Evolutionary conservation across 2,113 vertebrate genomes (phyloP).

Genomic region (Morone saxatilis): DNA sequence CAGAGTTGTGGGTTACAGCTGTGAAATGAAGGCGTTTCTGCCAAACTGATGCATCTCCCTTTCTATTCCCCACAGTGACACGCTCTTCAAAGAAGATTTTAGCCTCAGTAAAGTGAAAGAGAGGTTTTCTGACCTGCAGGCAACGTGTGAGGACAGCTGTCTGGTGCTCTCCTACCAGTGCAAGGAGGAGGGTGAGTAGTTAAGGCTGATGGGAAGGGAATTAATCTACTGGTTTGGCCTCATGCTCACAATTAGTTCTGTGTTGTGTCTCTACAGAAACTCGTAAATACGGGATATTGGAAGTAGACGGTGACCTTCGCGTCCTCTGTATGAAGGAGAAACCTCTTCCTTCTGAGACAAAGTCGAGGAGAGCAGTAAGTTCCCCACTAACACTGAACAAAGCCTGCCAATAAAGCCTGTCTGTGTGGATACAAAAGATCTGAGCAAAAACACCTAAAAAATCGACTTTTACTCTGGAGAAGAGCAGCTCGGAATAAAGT

Average conservation of each 20-base stretch:
- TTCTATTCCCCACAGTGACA: conserved; percentile 78
- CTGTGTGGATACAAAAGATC: not conserved
- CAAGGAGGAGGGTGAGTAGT: conserved; percentile 82
- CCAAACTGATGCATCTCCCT: not conserved
- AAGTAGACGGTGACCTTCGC: conserved; percentile 76
- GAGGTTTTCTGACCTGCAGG: conserved; percentile 75
- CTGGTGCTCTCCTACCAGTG: conserved; percentile 85
- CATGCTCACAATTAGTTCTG: not conserved
- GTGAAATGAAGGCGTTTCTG: not conserved
- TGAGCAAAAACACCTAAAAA: not conserved
- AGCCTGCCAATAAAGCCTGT: not conserved
- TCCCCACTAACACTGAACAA: not conserved
- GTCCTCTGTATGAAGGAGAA: conserved; percentile 85
- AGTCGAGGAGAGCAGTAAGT: conserved; percentile 85
- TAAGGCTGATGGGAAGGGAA: no score
- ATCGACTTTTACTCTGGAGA: no score
- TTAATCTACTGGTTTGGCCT: not conserved
- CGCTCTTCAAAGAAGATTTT: conserved; percentile 88
- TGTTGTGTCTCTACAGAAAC: conserved; percentile 76
- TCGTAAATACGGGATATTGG: conserved; percentile 86
- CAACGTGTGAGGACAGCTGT: conserved; percentile 67
- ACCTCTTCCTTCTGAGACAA: conserved; percentile 80
- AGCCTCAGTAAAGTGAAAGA: conserved; percentile 77
- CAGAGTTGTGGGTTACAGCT: not conserved
- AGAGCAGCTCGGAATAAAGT: no score